Conservation (phyloP, 1,140 invertebrate genomes). For the Zaprionus camerounensis region DNA sequence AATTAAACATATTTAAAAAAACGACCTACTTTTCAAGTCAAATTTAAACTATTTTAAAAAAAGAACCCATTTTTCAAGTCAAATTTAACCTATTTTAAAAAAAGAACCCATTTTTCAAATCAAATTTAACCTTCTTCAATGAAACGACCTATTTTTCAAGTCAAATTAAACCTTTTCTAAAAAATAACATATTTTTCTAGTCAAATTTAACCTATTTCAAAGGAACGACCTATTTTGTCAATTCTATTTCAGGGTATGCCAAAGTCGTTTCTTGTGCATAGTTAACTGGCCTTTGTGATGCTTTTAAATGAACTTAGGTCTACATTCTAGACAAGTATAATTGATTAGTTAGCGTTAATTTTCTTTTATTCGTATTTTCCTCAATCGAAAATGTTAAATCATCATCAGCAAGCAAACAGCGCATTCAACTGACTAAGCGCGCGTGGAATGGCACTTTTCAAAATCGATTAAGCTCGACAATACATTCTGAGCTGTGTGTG, state of each 20-base stretch:
- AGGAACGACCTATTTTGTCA: neutral
- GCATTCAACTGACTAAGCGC: neutral
- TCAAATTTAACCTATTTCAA: neutral
- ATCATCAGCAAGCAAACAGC: slow-evolving; percentile 29
- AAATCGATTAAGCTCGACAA: slow-evolving; percentile 32
- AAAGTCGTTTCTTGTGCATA: slow-evolving; percentile 8
- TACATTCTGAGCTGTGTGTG: neutral
- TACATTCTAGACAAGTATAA: slow-evolving; percentile 42
- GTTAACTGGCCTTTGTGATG: slow-evolving; percentile 10
- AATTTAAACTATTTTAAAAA: too few species aligned
- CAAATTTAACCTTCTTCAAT: too few species aligned
- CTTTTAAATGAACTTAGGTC: slow-evolving; percentile 48
- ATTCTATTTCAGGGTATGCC: neutral
- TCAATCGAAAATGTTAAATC: slow-evolving; percentile 33
- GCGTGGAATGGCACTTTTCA: slow-evolving; percentile 16
- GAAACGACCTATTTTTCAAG: too few species aligned
- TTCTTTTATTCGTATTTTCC: slow-evolving; percentile 11
- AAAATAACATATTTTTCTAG: too few species aligned
- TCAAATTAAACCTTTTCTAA: too few species aligned
- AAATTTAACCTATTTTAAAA: neutral
- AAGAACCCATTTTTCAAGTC: too few species aligned
- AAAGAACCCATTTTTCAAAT: too few species aligned
- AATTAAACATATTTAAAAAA: neutral
- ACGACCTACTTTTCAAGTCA: too few species aligned
- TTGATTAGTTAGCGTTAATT: slow-evolving; percentile 42